Percentiles rank a stretch among this genome's conserved stretches.
These are phyloP conservation scores for Acrocephalus kingi DNA, from an alignment of 2,113 vertebrate genomes.

Conservation along the genomic window DNA sequence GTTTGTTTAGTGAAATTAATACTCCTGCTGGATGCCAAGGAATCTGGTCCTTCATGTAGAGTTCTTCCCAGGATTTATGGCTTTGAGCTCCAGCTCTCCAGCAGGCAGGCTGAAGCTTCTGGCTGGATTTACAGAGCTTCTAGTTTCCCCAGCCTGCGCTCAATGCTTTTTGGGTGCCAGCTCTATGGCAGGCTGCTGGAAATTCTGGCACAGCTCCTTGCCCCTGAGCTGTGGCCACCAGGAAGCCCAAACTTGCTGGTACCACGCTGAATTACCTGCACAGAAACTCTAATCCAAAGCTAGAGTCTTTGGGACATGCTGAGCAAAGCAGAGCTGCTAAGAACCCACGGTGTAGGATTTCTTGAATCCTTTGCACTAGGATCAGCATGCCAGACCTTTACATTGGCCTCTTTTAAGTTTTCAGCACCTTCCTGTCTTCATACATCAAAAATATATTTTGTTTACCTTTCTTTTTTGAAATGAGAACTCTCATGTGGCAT, in stretches of 20 bases:
- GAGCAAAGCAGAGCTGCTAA: not conserved
- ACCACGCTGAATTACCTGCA: not conserved
- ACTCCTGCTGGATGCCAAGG: not conserved
- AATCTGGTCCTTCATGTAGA: not conserved
- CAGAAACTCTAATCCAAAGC: not conserved
- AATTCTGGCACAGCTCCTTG: slow-evolving; percentile 18
- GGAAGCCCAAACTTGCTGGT: not conserved
- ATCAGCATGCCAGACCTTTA: not conserved
- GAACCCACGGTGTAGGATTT: not conserved
- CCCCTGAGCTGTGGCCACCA: not conserved
- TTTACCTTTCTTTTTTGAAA: not conserved
- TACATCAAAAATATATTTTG: not conserved
- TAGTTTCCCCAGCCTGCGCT: not conserved
- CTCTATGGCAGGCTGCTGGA: not conserved
- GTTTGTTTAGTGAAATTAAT: not conserved
- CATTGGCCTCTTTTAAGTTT: not conserved
- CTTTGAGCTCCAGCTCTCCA: not conserved
- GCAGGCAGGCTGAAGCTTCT: not conserved
- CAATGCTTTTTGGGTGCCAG: not conserved
- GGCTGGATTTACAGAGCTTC: not conserved
- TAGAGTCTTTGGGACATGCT: not conserved
- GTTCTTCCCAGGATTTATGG: not conserved
- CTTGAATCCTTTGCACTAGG: not conserved
- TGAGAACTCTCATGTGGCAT: rapidly evolving
- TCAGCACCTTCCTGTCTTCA: not conserved